Evolutionary conservation across 2,888 invertebrate species (phyloP), one percentile per base, ranked within the genome.

Genomic region (Rotaria socialis): DNA sequence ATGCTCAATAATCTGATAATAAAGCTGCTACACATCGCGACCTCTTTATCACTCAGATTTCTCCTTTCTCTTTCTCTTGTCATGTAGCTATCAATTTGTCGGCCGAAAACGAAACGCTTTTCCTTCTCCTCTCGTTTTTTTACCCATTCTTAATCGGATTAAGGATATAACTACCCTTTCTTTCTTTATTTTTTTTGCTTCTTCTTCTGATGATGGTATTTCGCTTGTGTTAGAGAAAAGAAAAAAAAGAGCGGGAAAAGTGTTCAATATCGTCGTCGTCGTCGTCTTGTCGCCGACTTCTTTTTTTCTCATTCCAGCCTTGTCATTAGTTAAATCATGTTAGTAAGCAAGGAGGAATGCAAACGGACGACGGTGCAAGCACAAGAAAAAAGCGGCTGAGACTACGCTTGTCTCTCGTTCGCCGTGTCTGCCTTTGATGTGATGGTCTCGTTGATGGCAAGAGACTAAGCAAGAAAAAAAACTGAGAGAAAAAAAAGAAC

Each of bases 401-500:
- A 5, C 35, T 67, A 67, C 35, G 67, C 19, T 27, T 41, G 16
- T 50, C 10, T 67, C 14, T 19, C 19, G 67, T 67, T 67, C 67
- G 67, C 14, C 67, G 67, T 6, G 67, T 19, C 16, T 67, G 67
- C 19, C 35, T 67, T 35, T 67, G 67, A 67, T 67, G 19, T 67
- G 19, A 67, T 27, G 67, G 19, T 67, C 67, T 67, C 35, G 67
- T 35, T 67, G 67, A 19, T 7, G 35, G 67, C 19, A 35, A 67
- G 19, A 67, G 27, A 67, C 35, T 67, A 16, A 67, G 67, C 6
- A 67, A 67, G 35, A 67, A 67, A 67, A 67, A 67, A 67, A 35
- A 67, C 10, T 16, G 35, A 67, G 67, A 67, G 67, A 67, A 67
- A 67, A 67, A 67, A 67, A 67, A 67, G 67, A 67, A 67, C 67